phyloP scores from a whole-genome alignment of 2,888 invertebrate genomes.

The Esperia sulphurella region DNA sequence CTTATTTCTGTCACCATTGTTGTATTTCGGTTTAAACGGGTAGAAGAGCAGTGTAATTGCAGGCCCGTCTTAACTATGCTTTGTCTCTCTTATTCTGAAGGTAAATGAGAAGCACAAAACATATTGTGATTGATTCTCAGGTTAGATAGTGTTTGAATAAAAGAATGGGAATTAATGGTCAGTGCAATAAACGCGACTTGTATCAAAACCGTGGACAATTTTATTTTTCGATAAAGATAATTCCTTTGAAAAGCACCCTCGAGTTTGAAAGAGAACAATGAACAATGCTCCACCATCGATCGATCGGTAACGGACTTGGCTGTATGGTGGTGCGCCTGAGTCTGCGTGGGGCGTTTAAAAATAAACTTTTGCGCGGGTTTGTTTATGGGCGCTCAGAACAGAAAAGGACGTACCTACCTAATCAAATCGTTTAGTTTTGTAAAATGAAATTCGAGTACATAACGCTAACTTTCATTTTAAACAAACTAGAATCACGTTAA shows the following conservation, averaged over 20 bases:
- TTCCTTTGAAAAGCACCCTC: conserved; percentile 15
- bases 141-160: too few relatives aligned
- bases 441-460: too few relatives aligned
- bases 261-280: conserved; percentile 29
- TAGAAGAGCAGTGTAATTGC: too few relatives aligned
- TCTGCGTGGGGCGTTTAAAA: conserved; percentile 11
- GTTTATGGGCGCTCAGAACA: conserved; percentile 9
- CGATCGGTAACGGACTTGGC: conserved; percentile 33
- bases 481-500: neutral
- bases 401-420: too few relatives aligned
- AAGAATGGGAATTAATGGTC: neutral
- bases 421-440: too few relatives aligned
- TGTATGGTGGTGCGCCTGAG: conserved; percentile 5
- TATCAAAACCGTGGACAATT: conserved; percentile 18
- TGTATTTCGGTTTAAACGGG: too few relatives aligned
- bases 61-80: too few relatives aligned
- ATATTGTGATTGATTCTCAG: too few relatives aligned
- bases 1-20: too few relatives aligned
- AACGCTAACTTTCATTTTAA: too few relatives aligned
- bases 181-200: conserved; percentile 22
- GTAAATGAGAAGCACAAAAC: too few relatives aligned
- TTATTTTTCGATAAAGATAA: conserved; percentile 8
- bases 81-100: too few relatives aligned
- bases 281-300: conserved; percentile 29
- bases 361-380: conserved; percentile 13